Evolutionary conservation across 2,797 vertebrate genomes (phyloP).

Genomic region (Darevskia mixta): DNA sequence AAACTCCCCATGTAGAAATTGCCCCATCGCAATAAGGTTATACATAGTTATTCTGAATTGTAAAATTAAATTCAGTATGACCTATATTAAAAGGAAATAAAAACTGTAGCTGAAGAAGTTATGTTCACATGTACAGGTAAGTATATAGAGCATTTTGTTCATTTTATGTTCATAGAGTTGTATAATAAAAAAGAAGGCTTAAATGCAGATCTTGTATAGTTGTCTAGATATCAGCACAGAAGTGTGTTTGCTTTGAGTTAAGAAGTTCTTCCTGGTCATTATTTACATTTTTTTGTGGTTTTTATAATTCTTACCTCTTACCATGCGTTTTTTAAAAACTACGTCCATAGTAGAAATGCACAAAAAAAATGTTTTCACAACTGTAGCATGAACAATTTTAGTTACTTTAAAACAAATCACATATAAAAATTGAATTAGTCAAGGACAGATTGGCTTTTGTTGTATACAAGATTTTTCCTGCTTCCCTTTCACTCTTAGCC

Average conservation of each 20-base stretch:
- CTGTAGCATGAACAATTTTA: constrained; percentile 78
- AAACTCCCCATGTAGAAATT: constrained; percentile 82
- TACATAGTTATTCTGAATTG: constrained; percentile 87
- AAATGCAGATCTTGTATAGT: constrained; percentile 95
- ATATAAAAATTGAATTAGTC: constrained; percentile 66
- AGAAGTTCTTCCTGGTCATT: constrained; percentile 84
- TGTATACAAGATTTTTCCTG: constrained; percentile 68
- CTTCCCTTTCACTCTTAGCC: constrained; percentile 69
- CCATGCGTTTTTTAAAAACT: constrained; percentile 73
- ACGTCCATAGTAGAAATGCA: constrained; percentile 76
- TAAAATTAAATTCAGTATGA: constrained; percentile 86
- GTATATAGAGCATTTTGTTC: constrained; percentile 90
- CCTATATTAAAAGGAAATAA: constrained; percentile 76
- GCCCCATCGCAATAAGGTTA: constrained; percentile 93
- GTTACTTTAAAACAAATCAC: constrained; percentile 70
- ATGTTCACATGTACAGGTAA: constrained; percentile 91
- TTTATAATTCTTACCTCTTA: constrained; percentile 79
- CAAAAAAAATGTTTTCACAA: constrained; percentile 75
- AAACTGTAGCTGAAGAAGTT: constrained; percentile 85
- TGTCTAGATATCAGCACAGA: constrained; percentile 94
- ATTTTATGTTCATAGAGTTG: constrained; percentile 93
- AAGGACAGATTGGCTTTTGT: constrained; percentile 51
- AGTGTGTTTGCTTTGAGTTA: constrained; percentile 85
- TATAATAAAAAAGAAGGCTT: constrained; percentile 93
- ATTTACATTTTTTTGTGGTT: constrained; percentile 77